Evolutionary conservation across 35 echinoderm and acorn worm species (phyloP).

Genomic region (Hemicentrotus pulcherrimus): DNA sequence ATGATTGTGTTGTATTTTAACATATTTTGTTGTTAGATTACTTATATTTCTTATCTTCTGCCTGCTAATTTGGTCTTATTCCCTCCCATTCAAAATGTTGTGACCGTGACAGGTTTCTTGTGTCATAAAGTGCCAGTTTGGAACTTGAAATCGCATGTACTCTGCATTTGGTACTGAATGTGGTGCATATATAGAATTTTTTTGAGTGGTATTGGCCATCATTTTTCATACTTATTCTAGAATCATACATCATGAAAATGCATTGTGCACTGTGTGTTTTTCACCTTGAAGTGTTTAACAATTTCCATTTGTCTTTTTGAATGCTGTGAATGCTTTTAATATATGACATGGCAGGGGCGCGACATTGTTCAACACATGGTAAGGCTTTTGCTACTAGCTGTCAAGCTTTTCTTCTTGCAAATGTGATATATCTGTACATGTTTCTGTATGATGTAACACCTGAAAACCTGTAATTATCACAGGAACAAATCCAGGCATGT

Average conservation of each 20-base stretch:
- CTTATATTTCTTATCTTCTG: background rate
- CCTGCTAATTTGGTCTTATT: no score
- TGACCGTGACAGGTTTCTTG: background rate
- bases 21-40: no score
- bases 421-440: background rate
- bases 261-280: background rate
- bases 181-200: background rate
- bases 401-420: background rate
- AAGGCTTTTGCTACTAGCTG: background rate
- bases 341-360: background rate
- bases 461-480: background rate
- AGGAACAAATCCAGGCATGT: background rate
- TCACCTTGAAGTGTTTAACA: background rate
- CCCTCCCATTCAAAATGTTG: no score
- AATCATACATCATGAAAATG: background rate
- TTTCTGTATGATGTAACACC: background rate
- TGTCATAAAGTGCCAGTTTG: background rate
- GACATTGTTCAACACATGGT: slow-evolving; percentile 9
- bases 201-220: background rate
- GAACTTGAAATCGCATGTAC: background rate
- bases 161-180: background rate
- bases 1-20: background rate
- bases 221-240: background rate
- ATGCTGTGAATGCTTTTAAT: slow-evolving; percentile 5
- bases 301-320: background rate